Evolutionary conservation across 2,888 invertebrate genomes (phyloP).

Genomic region (Neria commutata): DNA sequence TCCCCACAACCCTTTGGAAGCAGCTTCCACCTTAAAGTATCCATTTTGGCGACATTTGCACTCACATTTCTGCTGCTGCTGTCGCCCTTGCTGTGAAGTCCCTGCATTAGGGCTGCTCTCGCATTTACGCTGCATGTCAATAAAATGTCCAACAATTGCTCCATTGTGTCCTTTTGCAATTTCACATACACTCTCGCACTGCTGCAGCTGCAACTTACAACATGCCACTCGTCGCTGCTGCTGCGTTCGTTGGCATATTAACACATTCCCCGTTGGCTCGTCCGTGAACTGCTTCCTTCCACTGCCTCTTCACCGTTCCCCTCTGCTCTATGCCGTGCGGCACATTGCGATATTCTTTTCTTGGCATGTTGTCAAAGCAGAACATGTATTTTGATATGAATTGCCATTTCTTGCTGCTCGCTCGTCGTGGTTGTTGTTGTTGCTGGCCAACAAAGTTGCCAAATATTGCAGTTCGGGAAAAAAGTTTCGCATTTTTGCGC

Average conservation of each 20-base stretch:
- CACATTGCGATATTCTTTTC: neutral
- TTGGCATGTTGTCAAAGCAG: neutral
- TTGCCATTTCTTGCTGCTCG: neutral
- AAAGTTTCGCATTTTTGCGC: neutral
- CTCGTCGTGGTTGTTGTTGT: neutral
- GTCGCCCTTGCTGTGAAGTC: too few species aligned
- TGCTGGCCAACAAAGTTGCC: neutral
- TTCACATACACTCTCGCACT: too few species aligned
- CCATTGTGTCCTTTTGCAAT: neutral
- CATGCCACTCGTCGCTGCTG: too few species aligned
- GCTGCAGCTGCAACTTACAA: too few species aligned
- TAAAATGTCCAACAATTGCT: neutral
- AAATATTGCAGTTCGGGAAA: too few species aligned
- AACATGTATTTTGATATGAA: neutral
- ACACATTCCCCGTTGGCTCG: too few species aligned
- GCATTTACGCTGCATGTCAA: slow-evolving; percentile 1
- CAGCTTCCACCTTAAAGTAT: too few species aligned
- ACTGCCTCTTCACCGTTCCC: neutral
- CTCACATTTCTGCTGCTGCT: too few species aligned
- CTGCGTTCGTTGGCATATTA: too few species aligned
- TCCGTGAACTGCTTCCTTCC: neutral
- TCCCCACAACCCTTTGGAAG: too few species aligned
- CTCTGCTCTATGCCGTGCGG: neutral
- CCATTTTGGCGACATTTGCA: too few species aligned
- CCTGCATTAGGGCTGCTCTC: too few species aligned